Conservation (phyloP, 2,888 invertebrate species). For the Acanthosepion esculentum region DNA sequence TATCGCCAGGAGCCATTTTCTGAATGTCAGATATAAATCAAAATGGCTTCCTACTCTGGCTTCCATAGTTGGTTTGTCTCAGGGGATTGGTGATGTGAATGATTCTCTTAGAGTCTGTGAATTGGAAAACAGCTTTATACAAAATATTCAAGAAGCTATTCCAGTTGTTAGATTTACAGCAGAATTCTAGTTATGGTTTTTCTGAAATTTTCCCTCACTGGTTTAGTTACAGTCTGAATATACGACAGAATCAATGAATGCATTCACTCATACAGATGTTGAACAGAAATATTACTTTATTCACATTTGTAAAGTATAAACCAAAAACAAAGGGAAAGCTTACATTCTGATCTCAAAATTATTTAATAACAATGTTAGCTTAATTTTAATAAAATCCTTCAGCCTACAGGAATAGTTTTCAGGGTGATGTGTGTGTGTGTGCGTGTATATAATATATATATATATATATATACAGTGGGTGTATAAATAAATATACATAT, state of each 20-base stretch:
- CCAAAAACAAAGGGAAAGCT: background rate
- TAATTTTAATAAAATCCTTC: background rate
- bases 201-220: background rate
- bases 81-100: background rate
- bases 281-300: background rate
- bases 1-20: background rate
- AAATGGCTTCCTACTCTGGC: constrained; percentile 22
- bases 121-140: background rate
- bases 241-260: background rate
- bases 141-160: constrained; percentile 21
- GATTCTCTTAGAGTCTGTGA: background rate
- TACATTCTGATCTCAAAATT: background rate
- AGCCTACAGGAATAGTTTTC: too few species aligned
- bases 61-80: background rate
- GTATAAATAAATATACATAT: too few species aligned
- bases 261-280: too few species aligned
- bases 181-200: background rate
- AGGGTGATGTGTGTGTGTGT: too few species aligned
- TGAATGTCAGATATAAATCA: constrained; percentile 3
- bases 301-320: background rate
- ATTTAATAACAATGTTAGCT: background rate
- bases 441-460: too few species aligned
- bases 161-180: background rate
- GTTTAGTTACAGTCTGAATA: background rate
- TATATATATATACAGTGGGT: too few species aligned